Conservation (phyloP, 2,113 vertebrate genomes). For the Phoxinus phoxinus region DNA sequence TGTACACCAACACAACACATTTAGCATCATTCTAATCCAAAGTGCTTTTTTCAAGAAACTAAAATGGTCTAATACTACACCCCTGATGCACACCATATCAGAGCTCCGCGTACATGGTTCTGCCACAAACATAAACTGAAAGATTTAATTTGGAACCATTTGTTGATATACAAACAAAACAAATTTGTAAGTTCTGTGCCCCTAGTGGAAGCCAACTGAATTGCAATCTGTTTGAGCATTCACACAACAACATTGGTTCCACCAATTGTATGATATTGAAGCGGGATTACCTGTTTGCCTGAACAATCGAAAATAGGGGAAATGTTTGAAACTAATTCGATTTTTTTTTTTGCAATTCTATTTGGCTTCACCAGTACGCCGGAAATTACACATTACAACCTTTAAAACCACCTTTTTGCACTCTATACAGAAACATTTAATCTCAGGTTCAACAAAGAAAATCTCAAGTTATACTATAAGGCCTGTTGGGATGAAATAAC, state of each 20-base stretch:
- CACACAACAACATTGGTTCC: not conserved
- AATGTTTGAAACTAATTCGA: not conserved
- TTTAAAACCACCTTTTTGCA: not conserved
- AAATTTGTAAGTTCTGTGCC: not conserved
- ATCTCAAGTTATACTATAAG: not conserved
- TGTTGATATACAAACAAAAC: slow-evolving; percentile 20
- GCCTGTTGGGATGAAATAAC: not conserved
- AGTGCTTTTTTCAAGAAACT: not conserved
- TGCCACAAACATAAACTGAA: not conserved
- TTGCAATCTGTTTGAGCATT: not conserved
- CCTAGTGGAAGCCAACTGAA: not conserved
- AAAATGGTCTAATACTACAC: not conserved
- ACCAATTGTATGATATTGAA: not conserved
- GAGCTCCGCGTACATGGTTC: not conserved
- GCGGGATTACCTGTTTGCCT: not conserved
- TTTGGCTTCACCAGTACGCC: not conserved
- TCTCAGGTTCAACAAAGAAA: not conserved
- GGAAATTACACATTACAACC: not conserved
- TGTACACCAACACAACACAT: not conserved
- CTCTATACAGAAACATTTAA: not conserved
- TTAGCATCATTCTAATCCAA: not conserved
- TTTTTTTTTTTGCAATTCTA: not conserved
- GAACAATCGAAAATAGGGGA: not conserved
- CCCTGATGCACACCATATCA: not conserved
- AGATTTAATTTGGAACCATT: not conserved